Evolutionary conservation across 2,113 vertebrate genomes (phyloP).

Genomic region (Muntiacus reevesi): DNA sequence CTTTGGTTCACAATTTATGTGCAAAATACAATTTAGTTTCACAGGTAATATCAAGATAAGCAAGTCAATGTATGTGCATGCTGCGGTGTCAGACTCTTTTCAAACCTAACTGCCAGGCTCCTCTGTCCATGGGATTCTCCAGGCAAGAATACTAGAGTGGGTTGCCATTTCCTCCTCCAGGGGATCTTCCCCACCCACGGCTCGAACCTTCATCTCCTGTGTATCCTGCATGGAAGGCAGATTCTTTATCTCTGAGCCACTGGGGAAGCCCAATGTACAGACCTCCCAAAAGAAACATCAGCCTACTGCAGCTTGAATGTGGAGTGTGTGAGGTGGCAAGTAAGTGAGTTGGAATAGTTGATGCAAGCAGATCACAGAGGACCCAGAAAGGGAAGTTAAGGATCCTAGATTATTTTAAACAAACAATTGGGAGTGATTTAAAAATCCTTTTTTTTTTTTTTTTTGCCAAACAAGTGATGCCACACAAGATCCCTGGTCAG

Average conservation of each 20-base stretch:
- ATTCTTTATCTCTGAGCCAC: background rate
- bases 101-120: background rate
- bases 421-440: background rate
- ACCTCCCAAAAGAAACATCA: background rate
- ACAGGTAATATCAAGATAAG: background rate
- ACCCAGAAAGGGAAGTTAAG: background rate
- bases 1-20: background rate
- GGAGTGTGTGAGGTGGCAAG: fast-evolving
- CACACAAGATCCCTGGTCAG: background rate
- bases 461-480: background rate
- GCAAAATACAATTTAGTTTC: background rate
- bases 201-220: background rate
- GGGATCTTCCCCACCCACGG: background rate
- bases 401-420: background rate
- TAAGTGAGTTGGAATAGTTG: background rate
- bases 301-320: background rate
- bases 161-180: background rate
- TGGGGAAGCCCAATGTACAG: background rate
- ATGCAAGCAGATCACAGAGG: background rate
- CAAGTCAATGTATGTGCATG: background rate
- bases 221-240: background rate
- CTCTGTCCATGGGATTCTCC: background rate
- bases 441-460: background rate
- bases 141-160: background rate
- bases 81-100: background rate